phyloP scores from a whole-genome alignment of 2,113 vertebrate species.

The Carlito syrichta region DNA sequence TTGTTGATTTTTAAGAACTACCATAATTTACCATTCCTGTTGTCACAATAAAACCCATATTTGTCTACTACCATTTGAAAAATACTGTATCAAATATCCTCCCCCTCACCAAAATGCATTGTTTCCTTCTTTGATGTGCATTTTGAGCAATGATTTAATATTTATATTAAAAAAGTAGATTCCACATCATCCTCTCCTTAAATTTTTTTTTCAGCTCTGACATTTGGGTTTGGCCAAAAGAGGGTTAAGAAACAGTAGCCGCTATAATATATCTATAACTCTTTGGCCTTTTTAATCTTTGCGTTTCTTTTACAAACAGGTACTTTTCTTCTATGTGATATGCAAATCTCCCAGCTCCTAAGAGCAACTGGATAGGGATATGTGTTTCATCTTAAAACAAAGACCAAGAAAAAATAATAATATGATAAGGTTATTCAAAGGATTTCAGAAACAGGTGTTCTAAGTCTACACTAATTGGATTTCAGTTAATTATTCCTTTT shows the following conservation, averaged over 20 bases:
- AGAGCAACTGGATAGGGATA: slow-evolving; percentile 78
- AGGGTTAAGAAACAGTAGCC: slow-evolving; percentile 76
- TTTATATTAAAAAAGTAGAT: not conserved
- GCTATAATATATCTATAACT: slow-evolving; percentile 51
- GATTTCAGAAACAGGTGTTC: slow-evolving; percentile 87
- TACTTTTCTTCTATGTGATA: slow-evolving; percentile 79
- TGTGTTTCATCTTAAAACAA: slow-evolving; percentile 86
- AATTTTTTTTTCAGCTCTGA: not conserved
- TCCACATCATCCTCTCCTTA: not conserved
- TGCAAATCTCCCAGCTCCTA: slow-evolving; percentile 80
- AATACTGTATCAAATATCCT: not conserved
- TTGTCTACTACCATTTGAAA: not conserved
- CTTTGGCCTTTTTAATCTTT: slow-evolving; percentile 80
- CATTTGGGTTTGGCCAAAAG: slow-evolving; percentile 57
- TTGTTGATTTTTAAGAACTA: not conserved
- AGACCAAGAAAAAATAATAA: slow-evolving; percentile 76
- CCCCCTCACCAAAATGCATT: not conserved
- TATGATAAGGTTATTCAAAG: slow-evolving; percentile 84
- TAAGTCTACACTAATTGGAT: slow-evolving; percentile 86
- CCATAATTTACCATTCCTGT: not conserved
- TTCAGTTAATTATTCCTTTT: slow-evolving; percentile 87
- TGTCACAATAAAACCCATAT: not conserved
- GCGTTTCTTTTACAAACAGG: slow-evolving; percentile 78
- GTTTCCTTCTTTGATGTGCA: not conserved
- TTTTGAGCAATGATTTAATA: not conserved